Percentiles rank a stretch among this genome's conserved stretches.
Evolutionary conservation across 2,888 invertebrate genomes (phyloP).

Genomic region (Listrodromus nycthemerus): DNA sequence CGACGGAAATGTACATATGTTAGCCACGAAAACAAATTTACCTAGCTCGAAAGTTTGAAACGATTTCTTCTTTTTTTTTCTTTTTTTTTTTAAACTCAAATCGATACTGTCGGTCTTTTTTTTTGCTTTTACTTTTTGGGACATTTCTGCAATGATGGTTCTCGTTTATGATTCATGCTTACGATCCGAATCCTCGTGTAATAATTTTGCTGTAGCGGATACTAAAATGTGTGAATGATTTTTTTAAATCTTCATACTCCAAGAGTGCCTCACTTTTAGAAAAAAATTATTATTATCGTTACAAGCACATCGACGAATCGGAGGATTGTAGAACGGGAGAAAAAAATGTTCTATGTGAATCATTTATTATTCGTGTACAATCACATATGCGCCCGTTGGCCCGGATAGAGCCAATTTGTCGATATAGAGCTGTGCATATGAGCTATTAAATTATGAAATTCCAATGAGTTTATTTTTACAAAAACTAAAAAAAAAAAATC

Average conservation of each 20-base stretch:
- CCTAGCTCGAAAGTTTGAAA: constrained; percentile 3
- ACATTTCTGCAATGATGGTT: background rate
- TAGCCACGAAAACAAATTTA: constrained; percentile 26
- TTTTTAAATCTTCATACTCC: background rate
- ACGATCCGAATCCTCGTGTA: background rate
- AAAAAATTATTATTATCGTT: background rate
- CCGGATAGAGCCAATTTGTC: background rate
- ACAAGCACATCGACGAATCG: background rate
- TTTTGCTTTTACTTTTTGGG: background rate
- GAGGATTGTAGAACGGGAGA: background rate
- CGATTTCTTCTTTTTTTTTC: constrained; percentile 4
- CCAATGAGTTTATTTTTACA: no score
- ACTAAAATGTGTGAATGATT: background rate
- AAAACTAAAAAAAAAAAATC: no score
- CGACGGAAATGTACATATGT: constrained; percentile 34
- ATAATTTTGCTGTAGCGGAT: background rate
- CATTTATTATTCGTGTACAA: background rate
- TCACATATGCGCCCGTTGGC: background rate
- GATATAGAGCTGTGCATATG: background rate
- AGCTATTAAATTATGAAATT: no score
- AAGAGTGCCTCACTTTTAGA: background rate
- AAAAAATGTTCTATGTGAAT: background rate
- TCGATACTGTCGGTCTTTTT: background rate
- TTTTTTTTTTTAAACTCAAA: background rate
- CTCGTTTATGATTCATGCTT: background rate